Evolutionary conservation across 2,113 vertebrate species (phyloP).

Genomic region (Corynorhinus townsendii): DNA sequence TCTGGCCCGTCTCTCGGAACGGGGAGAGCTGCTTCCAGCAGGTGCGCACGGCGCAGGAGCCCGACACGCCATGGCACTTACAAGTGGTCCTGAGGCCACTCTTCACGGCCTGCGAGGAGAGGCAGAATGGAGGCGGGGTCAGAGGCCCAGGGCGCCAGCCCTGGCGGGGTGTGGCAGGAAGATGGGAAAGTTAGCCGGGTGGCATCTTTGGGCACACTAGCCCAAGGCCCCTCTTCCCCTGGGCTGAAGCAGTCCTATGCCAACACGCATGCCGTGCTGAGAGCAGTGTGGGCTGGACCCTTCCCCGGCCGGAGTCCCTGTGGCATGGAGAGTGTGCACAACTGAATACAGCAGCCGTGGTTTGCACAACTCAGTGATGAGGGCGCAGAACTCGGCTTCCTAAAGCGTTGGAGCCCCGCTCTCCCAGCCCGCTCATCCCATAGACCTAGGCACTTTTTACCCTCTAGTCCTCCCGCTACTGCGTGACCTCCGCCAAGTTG

Average conservation of each 20-base stretch:
- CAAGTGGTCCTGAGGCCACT: conserved; percentile 97
- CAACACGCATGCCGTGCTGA: background rate
- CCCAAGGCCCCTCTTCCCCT: background rate
- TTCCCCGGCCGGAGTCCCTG: background rate
- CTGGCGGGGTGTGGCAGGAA: background rate
- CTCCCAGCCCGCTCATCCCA: background rate
- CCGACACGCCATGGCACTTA: conserved; percentile 97
- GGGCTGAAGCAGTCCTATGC: background rate
- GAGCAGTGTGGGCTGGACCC: background rate
- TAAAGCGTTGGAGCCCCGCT: background rate
- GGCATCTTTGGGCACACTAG: background rate
- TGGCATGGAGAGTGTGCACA: background rate
- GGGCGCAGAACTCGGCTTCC: background rate
- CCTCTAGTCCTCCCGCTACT: background rate
- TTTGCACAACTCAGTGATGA: background rate
- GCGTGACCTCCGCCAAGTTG: background rate
- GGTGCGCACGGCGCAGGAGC: conserved; percentile 94
- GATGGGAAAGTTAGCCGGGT: background rate
- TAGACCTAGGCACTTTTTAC: background rate
- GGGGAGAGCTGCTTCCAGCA: conserved; percentile 99
- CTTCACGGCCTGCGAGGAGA: conserved; percentile 89
- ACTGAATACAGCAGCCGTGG: background rate
- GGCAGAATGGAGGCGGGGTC: background rate
- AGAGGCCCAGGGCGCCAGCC: background rate
- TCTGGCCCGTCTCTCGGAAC: conserved; percentile 92